These are phyloP conservation scores for Branchellion lobata DNA, from an alignment of 2,888 invertebrate genomes.

Conservation along the genomic window DNA sequence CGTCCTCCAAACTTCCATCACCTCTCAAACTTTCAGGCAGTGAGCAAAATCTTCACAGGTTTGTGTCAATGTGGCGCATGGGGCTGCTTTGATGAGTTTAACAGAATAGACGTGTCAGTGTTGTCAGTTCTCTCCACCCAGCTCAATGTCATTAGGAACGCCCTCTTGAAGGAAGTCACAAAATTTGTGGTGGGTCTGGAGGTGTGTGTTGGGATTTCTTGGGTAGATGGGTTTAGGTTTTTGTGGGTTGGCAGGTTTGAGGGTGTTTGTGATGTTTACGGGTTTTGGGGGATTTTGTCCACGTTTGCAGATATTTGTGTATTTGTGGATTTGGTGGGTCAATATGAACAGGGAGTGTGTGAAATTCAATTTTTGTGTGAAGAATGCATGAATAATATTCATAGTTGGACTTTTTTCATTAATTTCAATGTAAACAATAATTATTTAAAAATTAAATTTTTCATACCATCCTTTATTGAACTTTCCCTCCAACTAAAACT, in stretches of 20 bases:
- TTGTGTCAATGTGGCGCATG: conserved; percentile 85
- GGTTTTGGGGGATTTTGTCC: no score
- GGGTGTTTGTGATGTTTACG: not conserved
- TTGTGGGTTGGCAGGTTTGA: no score
- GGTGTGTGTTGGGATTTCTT: not conserved
- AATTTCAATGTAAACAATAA: not conserved
- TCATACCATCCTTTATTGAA: not conserved
- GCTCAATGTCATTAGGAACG: conserved; percentile 82
- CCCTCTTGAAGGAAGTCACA: conserved; percentile 71
- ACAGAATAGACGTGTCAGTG: conserved; percentile 86
- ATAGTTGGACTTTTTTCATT: no score
- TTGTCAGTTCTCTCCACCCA: conserved; percentile 89
- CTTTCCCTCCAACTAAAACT: no score
- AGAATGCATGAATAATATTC: no score
- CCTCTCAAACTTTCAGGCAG: conserved; percentile 66
- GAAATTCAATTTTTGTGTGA: conserved; percentile 5
- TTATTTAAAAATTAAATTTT: conserved; percentile 1
- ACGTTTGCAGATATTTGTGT: no score
- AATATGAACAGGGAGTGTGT: not conserved
- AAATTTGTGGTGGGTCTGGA: not conserved
- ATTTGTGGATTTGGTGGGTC: not conserved
- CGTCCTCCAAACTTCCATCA: no score
- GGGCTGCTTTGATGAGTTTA: conserved; percentile 95
- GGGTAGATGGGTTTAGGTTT: no score
- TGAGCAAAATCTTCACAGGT: conserved; percentile 67